Evolutionary conservation across 2,888 invertebrate species (phyloP).

Genomic region (Eristalis intricaria): DNA sequence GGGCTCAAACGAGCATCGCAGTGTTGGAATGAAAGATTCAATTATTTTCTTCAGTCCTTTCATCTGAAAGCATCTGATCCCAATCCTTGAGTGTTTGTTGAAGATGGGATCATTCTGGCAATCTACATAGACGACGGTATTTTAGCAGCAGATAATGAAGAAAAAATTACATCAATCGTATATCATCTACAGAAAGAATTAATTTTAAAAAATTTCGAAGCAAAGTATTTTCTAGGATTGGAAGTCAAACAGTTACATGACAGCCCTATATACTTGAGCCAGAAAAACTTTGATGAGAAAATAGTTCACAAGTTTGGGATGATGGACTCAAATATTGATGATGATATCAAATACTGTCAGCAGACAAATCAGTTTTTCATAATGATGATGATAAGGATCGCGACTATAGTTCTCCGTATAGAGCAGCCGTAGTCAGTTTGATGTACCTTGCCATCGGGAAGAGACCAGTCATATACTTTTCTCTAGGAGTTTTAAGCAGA

Average conservation of each 20-base stretch:
- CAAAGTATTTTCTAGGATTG: background rate
- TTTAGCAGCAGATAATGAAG: constrained; percentile 47
- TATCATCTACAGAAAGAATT: background rate
- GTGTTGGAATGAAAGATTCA: background rate
- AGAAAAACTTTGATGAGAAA: constrained; percentile 20
- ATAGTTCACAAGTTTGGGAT: constrained; percentile 23
- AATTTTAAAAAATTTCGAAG: background rate
- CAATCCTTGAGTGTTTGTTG: background rate
- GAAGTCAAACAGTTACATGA: constrained; percentile 10
- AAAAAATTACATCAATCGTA: background rate
- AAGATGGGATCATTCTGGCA: constrained; percentile 49
- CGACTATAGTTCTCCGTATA: background rate
- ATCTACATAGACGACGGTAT: constrained; percentile 75
- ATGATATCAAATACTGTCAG: no score
- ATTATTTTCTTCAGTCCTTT: constrained; percentile 14
- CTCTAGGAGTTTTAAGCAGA: background rate
- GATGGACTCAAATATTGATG: constrained; percentile 11
- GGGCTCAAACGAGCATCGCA: constrained; percentile 70
- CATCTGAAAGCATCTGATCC: constrained; percentile 64
- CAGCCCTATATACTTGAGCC: constrained; percentile 20
- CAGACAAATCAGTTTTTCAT: background rate
- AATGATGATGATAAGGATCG: background rate
- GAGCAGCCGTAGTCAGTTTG: constrained; percentile 42
- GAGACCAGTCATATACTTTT: constrained; percentile 30
- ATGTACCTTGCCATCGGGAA: constrained; percentile 37